phyloP scores from a whole-genome alignment of 2,797 vertebrate genomes.

The Picus viridis region DNA sequence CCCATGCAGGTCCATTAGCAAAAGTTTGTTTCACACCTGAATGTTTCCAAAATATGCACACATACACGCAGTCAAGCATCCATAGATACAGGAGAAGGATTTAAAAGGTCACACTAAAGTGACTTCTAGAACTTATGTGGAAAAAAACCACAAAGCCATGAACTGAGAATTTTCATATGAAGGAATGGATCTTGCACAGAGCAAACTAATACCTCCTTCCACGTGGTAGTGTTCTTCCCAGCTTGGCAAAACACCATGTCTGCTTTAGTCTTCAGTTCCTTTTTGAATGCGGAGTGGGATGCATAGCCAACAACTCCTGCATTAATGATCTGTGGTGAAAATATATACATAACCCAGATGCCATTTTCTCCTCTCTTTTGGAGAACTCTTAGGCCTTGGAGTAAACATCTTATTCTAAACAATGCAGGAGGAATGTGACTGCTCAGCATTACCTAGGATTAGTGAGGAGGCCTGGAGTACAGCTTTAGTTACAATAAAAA shows the following conservation, averaged over 20 bases:
- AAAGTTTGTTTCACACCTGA: neutral
- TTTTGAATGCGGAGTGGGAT: neutral
- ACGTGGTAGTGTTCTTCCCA: slow-evolving; percentile 28
- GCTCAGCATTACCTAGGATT: slow-evolving; percentile 38
- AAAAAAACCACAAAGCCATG: slow-evolving; percentile 5
- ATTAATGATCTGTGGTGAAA: slow-evolving; percentile 44
- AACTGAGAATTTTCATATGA: neutral
- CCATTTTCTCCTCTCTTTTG: slow-evolving; percentile 21
- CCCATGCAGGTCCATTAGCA: neutral
- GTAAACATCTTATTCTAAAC: slow-evolving; percentile 58
- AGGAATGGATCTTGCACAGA: slow-evolving; percentile 21
- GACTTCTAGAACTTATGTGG: neutral
- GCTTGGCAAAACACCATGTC: neutral
- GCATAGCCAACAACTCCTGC: neutral
- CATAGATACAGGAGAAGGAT: neutral
- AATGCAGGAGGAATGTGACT: slow-evolving; percentile 45
- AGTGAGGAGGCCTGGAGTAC: neutral
- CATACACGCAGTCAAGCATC: neutral
- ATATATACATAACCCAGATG: slow-evolving; percentile 41
- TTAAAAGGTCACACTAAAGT: neutral
- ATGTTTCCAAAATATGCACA: neutral
- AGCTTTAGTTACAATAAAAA: slow-evolving; percentile 18
- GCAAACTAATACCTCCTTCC: neutral
- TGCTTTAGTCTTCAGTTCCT: slow-evolving; percentile 45
- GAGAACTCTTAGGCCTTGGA: slow-evolving; percentile 28